phyloP scores from a whole-genome alignment of 2,888 invertebrate species.

The Lasioglossum calceatum region DNA sequence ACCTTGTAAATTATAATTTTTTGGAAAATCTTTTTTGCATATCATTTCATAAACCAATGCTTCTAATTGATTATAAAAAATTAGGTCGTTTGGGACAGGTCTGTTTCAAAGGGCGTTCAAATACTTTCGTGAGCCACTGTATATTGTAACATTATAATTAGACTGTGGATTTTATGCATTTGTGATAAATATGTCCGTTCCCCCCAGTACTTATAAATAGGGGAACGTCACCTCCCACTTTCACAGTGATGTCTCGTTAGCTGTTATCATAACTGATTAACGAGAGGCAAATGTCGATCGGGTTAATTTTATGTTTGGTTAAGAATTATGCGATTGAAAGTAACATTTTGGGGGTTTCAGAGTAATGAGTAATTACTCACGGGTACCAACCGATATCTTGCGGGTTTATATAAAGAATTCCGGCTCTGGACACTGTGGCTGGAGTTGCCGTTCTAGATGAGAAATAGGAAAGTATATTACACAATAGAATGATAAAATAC shows the following conservation, averaged over 20 bases:
- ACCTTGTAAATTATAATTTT: too few relatives aligned
- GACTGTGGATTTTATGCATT: too few relatives aligned
- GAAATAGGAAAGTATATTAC: background rate
- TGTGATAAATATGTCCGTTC: too few relatives aligned
- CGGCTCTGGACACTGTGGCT: constrained; percentile 97
- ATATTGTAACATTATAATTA: background rate
- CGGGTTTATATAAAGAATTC: constrained; percentile 97
- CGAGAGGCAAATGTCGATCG: background rate
- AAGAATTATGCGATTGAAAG: background rate
- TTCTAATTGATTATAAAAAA: too few relatives aligned
- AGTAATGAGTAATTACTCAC: constrained; percentile 84
- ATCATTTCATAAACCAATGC: too few relatives aligned
- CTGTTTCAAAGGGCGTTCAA: too few relatives aligned
- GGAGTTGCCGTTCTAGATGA: constrained; percentile 93
- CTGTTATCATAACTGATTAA: background rate
- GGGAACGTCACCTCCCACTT: too few relatives aligned
- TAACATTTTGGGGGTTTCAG: background rate
- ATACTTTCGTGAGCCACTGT: background rate
- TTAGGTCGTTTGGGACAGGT: too few relatives aligned
- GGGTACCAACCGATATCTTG: constrained; percentile 98
- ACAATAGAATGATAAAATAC: background rate
- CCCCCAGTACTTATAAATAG: too few relatives aligned
- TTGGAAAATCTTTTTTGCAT: too few relatives aligned
- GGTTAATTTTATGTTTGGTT: background rate
- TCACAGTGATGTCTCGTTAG: background rate